Evolutionary conservation across 2,888 invertebrate species (phyloP), one percentile per base, ranked within the genome.

Genomic region (Pharmacophagus antenor): DNA sequence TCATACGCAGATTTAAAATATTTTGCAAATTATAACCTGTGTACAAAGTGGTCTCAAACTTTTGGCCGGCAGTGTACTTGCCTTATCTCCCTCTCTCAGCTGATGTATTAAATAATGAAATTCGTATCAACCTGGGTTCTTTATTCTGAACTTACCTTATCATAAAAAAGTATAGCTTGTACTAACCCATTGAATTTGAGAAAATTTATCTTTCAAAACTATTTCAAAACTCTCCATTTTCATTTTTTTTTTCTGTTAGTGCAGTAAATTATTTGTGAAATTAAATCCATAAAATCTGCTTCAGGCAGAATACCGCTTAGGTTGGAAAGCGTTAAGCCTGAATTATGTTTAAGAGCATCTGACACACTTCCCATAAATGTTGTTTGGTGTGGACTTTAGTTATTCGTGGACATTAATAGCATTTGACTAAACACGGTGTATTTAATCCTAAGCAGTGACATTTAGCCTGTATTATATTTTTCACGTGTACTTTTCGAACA

Each of bases 321-420:
- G 52, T 17, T 17, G 41, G 17, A 41, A 41, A 47, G 23, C 31
- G n/a, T 31, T 12, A 56, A 25, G 20, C 41, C 12, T 56, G 18
- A 56, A 49, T 49, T 41, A 23, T 56, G 49, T 56, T 56, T 48
- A 56, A 46, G 25, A 44, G 7, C 56, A 56, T 56, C 48, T 56
- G 56, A 22, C 49, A 49, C 17, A 48, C 37, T 56, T 56, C 56
- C 49, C 49, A 49, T 49, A 15, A 41, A 49, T 49, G 18, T 22
- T 48, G 48, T 41, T 20, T 49, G 18, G 18, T 23, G 10, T 31
- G 2, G 49, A 23, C 21, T 31, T 55, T 47, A 31, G 31, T 55
- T 18, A 37, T 55, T 47, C 8, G 18, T 7, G 4, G 18, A 20
- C 18, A 20, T 18, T 7, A 44, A 17, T 4, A 15, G 2, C n/a